These are phyloP conservation scores for Cataglyphis rosenhaueri DNA, from an alignment of 2,888 invertebrate species.

Conservation along the genomic window DNA sequence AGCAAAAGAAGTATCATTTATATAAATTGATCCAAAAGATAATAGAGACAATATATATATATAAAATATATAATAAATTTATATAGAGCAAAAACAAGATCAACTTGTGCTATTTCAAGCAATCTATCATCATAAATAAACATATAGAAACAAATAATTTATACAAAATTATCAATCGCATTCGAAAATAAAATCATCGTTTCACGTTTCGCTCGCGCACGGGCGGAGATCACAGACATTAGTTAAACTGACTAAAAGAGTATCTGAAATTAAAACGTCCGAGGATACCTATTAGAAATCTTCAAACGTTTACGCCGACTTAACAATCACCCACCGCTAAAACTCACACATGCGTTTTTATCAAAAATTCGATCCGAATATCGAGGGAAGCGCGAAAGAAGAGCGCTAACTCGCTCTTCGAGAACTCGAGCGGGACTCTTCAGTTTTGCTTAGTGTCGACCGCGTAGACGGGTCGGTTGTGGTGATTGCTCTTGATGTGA, in stretches of 20 bases:
- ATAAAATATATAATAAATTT: conserved; percentile 7
- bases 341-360: neutral
- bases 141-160: neutral
- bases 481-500: conserved; percentile 85
- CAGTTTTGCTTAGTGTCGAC: conserved; percentile 75
- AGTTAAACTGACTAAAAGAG: neutral
- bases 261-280: neutral
- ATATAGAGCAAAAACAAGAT: neutral
- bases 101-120: neutral
- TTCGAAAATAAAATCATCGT: neutral
- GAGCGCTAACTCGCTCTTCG: neutral
- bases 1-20: neutral
- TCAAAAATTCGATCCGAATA: neutral
- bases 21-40: neutral
- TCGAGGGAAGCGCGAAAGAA: neutral
- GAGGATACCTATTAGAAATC: neutral
- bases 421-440: neutral
- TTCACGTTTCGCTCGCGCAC: neutral
- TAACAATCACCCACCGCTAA: neutral
- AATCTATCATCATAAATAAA: neutral
- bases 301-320: neutral
- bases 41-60: neutral
- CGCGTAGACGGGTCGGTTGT: conserved; percentile 76
- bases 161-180: neutral
- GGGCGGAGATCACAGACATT: conserved; percentile 1